A percentile compares a stretch with the other conserved stretches of the same genome.
phyloP scores from a whole-genome alignment of 2,113 vertebrate genomes.

The Centrocercus urophasianus region DNA sequence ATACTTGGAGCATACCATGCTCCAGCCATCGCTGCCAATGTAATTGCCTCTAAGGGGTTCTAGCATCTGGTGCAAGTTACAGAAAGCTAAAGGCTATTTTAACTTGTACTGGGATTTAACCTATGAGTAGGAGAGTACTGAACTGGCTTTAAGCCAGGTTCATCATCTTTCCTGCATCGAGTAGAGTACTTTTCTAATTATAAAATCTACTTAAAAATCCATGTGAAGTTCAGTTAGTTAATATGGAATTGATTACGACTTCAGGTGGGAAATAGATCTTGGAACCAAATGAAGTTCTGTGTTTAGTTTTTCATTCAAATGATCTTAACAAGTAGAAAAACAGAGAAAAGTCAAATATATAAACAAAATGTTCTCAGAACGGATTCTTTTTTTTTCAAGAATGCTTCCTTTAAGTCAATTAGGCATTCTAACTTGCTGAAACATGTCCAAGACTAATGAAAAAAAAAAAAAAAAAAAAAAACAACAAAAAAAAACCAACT shows the following conservation, averaged over 20 bases:
- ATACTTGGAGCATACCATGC: slow-evolving; percentile 14
- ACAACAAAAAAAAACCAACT: background rate
- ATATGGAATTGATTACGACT: slow-evolving; percentile 37
- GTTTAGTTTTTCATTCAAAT: slow-evolving; percentile 8
- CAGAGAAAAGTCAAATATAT: background rate
- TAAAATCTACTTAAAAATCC: slow-evolving; percentile 30
- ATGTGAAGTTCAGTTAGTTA: slow-evolving; percentile 33
- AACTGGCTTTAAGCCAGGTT: slow-evolving; percentile 23
- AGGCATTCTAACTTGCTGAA: slow-evolving; percentile 54
- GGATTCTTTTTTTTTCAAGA: slow-evolving; percentile 3
- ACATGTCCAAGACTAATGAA: slow-evolving; percentile 23
- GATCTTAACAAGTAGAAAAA: slow-evolving; percentile 7
- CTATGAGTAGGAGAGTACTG: background rate
- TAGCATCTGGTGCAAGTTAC: slow-evolving; percentile 63
- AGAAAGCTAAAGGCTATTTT: slow-evolving; percentile 50
- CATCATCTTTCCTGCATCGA: background rate
- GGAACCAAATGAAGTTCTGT: background rate
- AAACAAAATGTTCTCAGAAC: background rate
- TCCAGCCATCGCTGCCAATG: slow-evolving; percentile 31
- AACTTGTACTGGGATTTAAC: slow-evolving; percentile 14
- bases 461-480: slow-evolving; percentile 8
- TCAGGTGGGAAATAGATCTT: slow-evolving; percentile 40
- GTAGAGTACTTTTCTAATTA: background rate
- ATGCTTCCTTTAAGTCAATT: slow-evolving; percentile 51
- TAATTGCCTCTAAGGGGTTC: slow-evolving; percentile 49